Conservation (phyloP, 2,888 invertebrate species). For the Anarsia innoxiella region DNA sequence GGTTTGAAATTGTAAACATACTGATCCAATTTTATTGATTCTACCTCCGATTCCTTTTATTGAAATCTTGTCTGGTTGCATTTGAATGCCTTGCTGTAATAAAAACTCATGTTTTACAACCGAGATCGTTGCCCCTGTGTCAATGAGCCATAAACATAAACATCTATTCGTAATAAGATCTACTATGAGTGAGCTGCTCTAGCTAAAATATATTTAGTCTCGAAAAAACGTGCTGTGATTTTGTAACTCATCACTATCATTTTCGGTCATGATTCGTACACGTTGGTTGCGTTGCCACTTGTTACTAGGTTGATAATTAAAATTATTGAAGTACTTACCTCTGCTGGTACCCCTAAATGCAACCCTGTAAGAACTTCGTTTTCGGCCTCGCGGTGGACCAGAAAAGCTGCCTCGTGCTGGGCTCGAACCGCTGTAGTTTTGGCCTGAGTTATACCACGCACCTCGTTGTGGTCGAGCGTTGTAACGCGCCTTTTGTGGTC, state of each 20-base stretch:
- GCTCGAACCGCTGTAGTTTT: background rate
- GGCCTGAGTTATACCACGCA: background rate
- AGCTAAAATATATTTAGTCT: background rate
- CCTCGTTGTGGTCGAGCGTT: too few species aligned
- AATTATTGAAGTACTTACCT: too few species aligned
- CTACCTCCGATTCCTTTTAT: conserved; percentile 14
- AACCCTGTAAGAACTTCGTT: too few species aligned
- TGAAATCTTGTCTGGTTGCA: conserved; percentile 1
- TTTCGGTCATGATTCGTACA: too few species aligned
- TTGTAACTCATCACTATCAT: conserved; percentile 8
- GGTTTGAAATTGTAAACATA: background rate
- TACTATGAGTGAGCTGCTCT: background rate
- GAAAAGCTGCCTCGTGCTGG: background rate
- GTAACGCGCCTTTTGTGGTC: too few species aligned
- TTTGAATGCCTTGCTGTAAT: conserved; percentile 2
- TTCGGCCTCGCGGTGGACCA: too few species aligned
- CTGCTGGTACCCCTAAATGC: too few species aligned
- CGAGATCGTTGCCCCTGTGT: conserved; percentile 11
- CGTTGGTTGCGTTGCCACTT: too few species aligned
- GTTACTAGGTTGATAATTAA: too few species aligned
- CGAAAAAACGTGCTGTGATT: background rate
- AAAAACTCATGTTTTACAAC: conserved; percentile 10
- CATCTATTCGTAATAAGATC: too few species aligned
- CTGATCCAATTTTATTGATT: conserved; percentile 13
- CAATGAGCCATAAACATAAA: conserved; percentile 4